Base-by-base conservation (phyloP, 2,888 invertebrate species). In the Hypomecis atomaria region DNA sequence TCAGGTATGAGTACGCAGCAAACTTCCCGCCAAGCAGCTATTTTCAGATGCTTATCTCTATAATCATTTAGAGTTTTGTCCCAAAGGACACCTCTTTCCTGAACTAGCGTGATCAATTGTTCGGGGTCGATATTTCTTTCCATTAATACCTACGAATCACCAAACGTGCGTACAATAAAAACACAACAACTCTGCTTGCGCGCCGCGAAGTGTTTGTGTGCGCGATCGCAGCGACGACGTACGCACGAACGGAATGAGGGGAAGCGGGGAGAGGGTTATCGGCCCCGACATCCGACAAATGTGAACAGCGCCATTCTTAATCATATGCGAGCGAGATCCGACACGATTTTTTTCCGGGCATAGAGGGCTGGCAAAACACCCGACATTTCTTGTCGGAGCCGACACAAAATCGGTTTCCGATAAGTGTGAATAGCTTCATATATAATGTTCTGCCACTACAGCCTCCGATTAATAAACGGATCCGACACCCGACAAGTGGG, bases 11-110 rank as follows among this genome's bases (percentile, higher is more conserved):
- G 59, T 53, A 57, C 9, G 55, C 55, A 64, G 37, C 69, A 65
- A 62, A 69, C 60, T 70, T 70, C 65, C 36, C 67, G 70, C 70
- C 70, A 70, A 52, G 67, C 67, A 50, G 62, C 59, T 60, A 66
- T 38, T 62, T 64, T 61, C 57, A 66, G 48, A 34, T 53, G 50
- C 40, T 57, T 65, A 59, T 70, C 59, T 67, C 61, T 67, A 63
- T 70, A 70, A 45, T 61, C 60, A 48, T 67, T 42, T 61, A 65
- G 49, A 42, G 69, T 66, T 59, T 69, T 68, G 47, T 68, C 65
- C 64, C 66, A 70, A 58, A 65, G 23, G 45, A 65, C 59, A 60
- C 52, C 55, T 63, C 59, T 66, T 59, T 43, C 63, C 48, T 66
- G 60, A 61, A 66, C 58, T 45, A 65, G 59, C 60, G 60, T 52